Conservation (phyloP, 2,888 invertebrate genomes). For the Andrena camellia region DNA sequence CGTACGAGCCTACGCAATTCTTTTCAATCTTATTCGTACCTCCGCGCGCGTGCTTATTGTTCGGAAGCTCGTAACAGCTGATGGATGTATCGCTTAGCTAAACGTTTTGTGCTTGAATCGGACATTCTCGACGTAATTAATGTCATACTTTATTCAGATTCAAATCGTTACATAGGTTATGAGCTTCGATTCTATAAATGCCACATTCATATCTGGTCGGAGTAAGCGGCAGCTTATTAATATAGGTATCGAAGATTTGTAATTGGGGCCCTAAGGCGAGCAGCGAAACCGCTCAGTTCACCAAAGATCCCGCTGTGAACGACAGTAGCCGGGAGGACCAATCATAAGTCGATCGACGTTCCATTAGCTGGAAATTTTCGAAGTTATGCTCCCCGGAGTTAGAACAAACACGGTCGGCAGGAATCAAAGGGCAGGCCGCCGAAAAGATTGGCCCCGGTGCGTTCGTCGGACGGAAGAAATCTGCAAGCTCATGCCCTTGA, state of each 20-base stretch:
- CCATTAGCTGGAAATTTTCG: constrained; percentile 54
- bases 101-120: not conserved
- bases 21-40: constrained; percentile 27
- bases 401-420: constrained; percentile 63
- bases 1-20: constrained; percentile 33
- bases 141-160: not conserved
- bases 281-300: not conserved
- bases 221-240: no score
- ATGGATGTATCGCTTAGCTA: not conserved
- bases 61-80: constrained; percentile 1
- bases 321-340: constrained; percentile 7
- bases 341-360: constrained; percentile 49
- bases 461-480: constrained; percentile 61
- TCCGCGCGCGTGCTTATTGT: not conserved
- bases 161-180: not conserved
- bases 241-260: not conserved
- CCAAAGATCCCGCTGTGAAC: not conserved
- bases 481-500: constrained; percentile 73
- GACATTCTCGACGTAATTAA: constrained; percentile 7
- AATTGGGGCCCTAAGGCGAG: not conserved
- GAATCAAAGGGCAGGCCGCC: constrained; percentile 60
- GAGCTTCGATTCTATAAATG: no score
- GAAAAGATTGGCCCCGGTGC: constrained; percentile 59
- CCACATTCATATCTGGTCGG: no score
- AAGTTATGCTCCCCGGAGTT: constrained; percentile 32